Evolutionary conservation across 2,888 invertebrate genomes (phyloP), one percentile per base, ranked within the genome.

Genomic region (Drosophila neonasuta): DNA sequence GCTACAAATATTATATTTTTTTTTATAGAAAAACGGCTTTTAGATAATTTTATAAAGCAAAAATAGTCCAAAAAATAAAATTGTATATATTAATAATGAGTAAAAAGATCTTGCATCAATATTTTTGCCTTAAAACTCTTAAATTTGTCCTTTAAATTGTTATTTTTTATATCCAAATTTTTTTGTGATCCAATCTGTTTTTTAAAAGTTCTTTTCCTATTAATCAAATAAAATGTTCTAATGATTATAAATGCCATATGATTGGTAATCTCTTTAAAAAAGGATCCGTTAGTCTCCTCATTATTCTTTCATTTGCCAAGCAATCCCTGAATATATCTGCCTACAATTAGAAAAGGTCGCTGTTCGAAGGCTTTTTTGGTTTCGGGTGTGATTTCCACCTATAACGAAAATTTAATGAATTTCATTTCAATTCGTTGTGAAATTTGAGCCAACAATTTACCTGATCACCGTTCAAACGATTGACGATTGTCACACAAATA

Each of bases 381-480:
- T 3, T 92, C 91, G 75, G 93, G 93, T 6, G 93, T 91, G 8
- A 93, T 90, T 1, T 67, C 60, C 0, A 89, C 68, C 89, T 89
- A 29, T 6, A 10, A 9, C 9, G 1, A 17, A 3, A 45, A 20
- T 15, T 20, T 20, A 7, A 6, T 6, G 24, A n/a, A 4, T 2
- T 6, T 3, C 3, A 1, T 11, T 10, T 9, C 10, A 34, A 1
- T 5, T 0, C 2, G 2, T 20, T 17, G 7, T 24, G 24, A 5
- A 24, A 36, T 36, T 13, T 24, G 24, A 24, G 24, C 1, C 24
- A 24, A 24, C 8, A 3, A 29, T 42, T 91, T 3, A 95, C 93
- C 93, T 95, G 91, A 89, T 96, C 96, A 0, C 94, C 95, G 0
- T 93, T 87, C 13, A 95, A 90, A 17, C 96, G 92, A 89, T 96